A percentile compares a stretch with the other conserved stretches of the same genome.
Evolutionary conservation across 2,888 invertebrate species (phyloP).

Genomic region (Apamea sordens): DNA sequence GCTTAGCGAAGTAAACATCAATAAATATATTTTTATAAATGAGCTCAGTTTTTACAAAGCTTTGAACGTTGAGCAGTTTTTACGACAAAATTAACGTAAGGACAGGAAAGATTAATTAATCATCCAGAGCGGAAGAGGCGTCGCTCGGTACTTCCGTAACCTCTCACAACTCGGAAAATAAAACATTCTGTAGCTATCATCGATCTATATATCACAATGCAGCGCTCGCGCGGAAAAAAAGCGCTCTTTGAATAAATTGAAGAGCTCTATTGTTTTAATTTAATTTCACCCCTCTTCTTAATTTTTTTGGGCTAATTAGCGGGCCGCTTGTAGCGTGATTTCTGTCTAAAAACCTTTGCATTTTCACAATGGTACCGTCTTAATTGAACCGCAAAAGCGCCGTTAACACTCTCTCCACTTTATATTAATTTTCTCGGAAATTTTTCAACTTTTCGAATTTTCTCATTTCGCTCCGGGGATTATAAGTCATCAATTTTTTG

Average conservation of each 20-base stretch:
- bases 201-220: conserved; percentile 30
- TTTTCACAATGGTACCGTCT: conserved; percentile 51
- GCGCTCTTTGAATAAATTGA: conserved; percentile 33
- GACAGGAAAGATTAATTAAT: conserved; percentile 61
- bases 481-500: conserved; percentile 60
- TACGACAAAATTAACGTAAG: conserved; percentile 54
- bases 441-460: conserved; percentile 60
- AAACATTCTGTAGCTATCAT: conserved; percentile 31
- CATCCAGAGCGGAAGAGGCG: conserved; percentile 45
- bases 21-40: conserved; percentile 33
- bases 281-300: conserved; percentile 48
- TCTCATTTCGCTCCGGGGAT: conserved; percentile 61
- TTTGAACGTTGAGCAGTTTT: conserved; percentile 32
- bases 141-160: conserved; percentile 37
- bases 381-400: conserved; percentile 60
- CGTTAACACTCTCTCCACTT: conserved; percentile 58
- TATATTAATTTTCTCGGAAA: conserved; percentile 54
- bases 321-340: conserved; percentile 44
- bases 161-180: conserved; percentile 38
- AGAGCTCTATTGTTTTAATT: conserved; percentile 57
- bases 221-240: conserved; percentile 21
- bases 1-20: background rate
- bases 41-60: conserved; percentile 28
- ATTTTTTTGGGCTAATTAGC: conserved; percentile 64
- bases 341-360: conserved; percentile 56